Conservation (phyloP, 1,140 invertebrate genomes). For the Forficula auricularia region DNA sequence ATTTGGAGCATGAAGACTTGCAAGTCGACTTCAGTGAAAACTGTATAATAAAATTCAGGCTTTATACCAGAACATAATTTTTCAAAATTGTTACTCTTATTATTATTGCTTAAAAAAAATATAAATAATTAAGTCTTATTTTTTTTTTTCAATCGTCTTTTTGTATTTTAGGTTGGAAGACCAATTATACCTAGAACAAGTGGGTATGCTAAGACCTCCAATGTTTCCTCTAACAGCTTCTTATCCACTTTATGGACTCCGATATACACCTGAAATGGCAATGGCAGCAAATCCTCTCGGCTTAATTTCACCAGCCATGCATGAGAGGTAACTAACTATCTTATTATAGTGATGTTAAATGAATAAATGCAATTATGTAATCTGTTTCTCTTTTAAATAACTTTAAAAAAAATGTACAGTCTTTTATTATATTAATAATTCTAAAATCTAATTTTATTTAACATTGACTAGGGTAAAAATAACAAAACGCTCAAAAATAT, state of each 20-base stretch:
- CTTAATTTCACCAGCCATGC: slow-evolving; percentile 36
- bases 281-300: slow-evolving; percentile 17
- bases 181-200: slow-evolving; percentile 57
- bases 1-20: too few relatives aligned
- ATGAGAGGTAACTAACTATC: slow-evolving; percentile 33
- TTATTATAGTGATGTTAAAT: too few relatives aligned
- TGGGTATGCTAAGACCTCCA: slow-evolving; percentile 44
- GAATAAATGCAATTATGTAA: neutral
- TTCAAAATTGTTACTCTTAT: too few relatives aligned
- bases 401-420: too few relatives aligned
- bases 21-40: too few relatives aligned
- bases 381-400: neutral
- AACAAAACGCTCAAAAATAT: neutral
- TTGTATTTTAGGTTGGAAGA: slow-evolving; percentile 46
- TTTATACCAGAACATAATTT: too few relatives aligned
- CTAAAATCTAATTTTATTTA: neutral
- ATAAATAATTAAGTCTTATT: too few relatives aligned
- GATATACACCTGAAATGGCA: slow-evolving; percentile 15
- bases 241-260: slow-evolving; percentile 14
- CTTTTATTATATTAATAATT: too few relatives aligned
- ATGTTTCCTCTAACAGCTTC: slow-evolving; percentile 22
- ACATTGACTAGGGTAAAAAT: neutral
- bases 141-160: too few relatives aligned
- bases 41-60: too few relatives aligned
- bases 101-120: too few relatives aligned